Conservation (phyloP, 2,888 invertebrate species). For the Lasius fuliginosus region DNA sequence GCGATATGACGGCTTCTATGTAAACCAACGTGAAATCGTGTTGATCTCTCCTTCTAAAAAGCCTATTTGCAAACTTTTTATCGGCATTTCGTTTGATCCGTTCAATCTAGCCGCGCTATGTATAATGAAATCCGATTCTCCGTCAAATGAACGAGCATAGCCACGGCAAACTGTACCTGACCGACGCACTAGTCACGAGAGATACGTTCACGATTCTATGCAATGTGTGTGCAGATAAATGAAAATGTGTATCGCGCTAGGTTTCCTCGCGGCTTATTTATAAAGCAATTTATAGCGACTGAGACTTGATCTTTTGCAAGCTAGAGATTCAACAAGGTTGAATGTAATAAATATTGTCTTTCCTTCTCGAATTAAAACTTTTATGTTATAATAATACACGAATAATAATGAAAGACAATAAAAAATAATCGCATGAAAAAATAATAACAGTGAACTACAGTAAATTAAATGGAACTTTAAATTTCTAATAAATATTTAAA, state of each 20-base stretch:
- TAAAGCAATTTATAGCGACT: constrained; percentile 9
- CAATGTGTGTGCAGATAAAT: constrained; percentile 31
- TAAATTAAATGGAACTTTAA: constrained; percentile 13
- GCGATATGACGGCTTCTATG: constrained; percentile 46
- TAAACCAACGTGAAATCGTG: constrained; percentile 50
- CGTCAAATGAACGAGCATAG: constrained; percentile 55
- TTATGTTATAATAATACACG: neutral
- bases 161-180: constrained; percentile 53
- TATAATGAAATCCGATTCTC: constrained; percentile 57
- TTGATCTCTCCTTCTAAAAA: constrained; percentile 52
- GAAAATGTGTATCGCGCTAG: constrained; percentile 6
- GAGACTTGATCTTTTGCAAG: neutral
- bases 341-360: neutral
- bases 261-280: constrained; percentile 35
- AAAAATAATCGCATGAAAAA: neutral
- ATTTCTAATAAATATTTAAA: constrained; percentile 25
- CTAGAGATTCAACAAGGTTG: neutral
- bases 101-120: constrained; percentile 54
- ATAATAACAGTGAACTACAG: constrained; percentile 5
- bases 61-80: constrained; percentile 55
- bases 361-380: neutral
- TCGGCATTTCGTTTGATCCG: constrained; percentile 57
- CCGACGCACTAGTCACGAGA: constrained; percentile 36
- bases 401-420: neutral
- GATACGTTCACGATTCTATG: constrained; percentile 30